Conservation (phyloP, 2,888 invertebrate genomes). For the Margaritifera margaritifera region DNA sequence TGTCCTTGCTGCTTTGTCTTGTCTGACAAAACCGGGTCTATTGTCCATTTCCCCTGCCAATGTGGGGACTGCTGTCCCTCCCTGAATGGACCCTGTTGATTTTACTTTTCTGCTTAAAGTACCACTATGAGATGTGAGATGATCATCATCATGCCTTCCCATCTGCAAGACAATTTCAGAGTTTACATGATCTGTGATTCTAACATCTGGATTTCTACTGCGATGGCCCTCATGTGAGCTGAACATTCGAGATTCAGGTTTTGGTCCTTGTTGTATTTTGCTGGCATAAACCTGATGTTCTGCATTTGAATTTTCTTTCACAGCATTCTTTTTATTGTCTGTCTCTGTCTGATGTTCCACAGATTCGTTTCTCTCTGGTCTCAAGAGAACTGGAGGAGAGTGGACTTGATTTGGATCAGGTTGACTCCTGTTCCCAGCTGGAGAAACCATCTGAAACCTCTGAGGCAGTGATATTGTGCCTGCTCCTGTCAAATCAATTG, state of each 20-base stretch:
- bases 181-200: conserved; percentile 2
- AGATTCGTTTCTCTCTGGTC: conserved; percentile 3
- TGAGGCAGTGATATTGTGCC: too few species aligned
- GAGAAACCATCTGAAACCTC: not conserved
- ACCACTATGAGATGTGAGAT: not conserved
- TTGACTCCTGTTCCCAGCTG: conserved; percentile 1
- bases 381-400: not conserved
- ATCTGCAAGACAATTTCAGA: not conserved
- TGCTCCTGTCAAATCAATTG: too few species aligned
- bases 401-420: not conserved
- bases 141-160: not conserved
- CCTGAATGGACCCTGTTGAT: not conserved
- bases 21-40: not conserved
- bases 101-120: not conserved
- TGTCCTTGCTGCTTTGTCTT: not conserved
- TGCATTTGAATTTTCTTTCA: too few species aligned
- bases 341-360: not conserved
- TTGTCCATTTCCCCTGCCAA: not conserved
- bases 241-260: not conserved
- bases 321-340: not conserved
- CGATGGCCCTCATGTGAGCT: not conserved
- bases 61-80: conserved; percentile 1
- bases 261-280: not conserved
- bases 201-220: not conserved
- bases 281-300: conserved; percentile 1